These are phyloP conservation scores for Halictus quadricinctus DNA, from an alignment of 2,888 invertebrate genomes.

Conservation along the genomic window DNA sequence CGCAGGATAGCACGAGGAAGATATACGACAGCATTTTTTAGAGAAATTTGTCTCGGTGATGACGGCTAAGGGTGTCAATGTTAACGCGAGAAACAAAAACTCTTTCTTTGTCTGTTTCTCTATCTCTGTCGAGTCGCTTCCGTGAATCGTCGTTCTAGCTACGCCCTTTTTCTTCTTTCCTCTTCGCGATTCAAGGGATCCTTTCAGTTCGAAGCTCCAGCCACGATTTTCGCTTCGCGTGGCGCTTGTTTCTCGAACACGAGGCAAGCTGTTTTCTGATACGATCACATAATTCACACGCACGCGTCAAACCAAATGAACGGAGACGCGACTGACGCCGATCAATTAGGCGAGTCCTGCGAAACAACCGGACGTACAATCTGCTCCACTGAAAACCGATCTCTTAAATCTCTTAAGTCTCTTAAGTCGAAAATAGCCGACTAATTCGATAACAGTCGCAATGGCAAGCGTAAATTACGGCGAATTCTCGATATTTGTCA, in stretches of 20 bases:
- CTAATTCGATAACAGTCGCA: too few species aligned
- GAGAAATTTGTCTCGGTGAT: conserved; percentile 23
- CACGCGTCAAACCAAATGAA: conserved; percentile 68
- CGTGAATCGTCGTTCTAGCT: conserved; percentile 14
- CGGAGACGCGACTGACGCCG: conserved; percentile 38
- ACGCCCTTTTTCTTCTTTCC: conserved; percentile 5
- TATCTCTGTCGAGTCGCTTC: not conserved
- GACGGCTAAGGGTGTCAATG: not conserved
- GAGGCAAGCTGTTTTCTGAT: conserved; percentile 23
- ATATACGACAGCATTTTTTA: not conserved
- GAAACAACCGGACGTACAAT: not conserved
- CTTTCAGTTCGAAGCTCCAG: conserved; percentile 17
- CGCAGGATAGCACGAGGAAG: not conserved
- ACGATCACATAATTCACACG: conserved; percentile 46
- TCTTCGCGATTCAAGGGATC: conserved; percentile 16
- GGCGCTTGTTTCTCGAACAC: not conserved
- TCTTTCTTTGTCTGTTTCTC: conserved; percentile 9
- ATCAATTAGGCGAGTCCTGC: not conserved
- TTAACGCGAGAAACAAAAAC: conserved; percentile 6
- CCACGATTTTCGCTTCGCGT: not conserved
- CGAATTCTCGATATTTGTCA: too few species aligned
- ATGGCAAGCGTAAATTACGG: not conserved
- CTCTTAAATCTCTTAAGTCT: too few species aligned
- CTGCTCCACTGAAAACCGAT: conserved; percentile 1
- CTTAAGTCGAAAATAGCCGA: too few species aligned